Base-by-base conservation (phyloP, 2,888 invertebrate genomes). In the Phorcus lineatus region DNA sequence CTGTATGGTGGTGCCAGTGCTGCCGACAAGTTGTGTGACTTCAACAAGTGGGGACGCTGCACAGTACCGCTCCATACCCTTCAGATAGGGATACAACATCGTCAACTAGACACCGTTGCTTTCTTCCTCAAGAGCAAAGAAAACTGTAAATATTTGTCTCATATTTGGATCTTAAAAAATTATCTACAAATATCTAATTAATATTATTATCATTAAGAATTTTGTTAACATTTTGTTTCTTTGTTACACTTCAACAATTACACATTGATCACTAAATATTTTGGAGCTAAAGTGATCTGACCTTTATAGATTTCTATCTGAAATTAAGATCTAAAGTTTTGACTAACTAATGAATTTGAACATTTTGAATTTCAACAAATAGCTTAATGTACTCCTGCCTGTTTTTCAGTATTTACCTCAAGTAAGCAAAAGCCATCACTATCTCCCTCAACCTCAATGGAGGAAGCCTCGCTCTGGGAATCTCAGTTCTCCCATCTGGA, bases 91-190 rank as follows among this genome's bases (percentile, higher is more conserved):
- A 86, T 92, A 9, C 87, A 90, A 78, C 91, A 91, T 66, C 81
- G 91, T 19, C 92, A 92, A 77, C 83, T 92, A 9, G 92, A 92
- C 79, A 91, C 91, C 13, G 88, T 92, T n/a, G 84, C 89, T 7
- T 90, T 90, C 86, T 92, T 90, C 83, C 87, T 92, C n/a, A 89
- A 89, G 80, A 91, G 89, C 82, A 91, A 90, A 83, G 90, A 91
- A 84, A 88, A 88, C 19, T 81, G 92, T 92, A 83, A 84, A 89
- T 82, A 13, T 0, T 36, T 40, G 11, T 53, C 36, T 47, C 1
- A 1, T 47, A 47, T 47, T 47, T 47, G 7, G 47, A 47, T 47
- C 47, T 36, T 3, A 6, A 36, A 36, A 36, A 6, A 36, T 36
- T 36, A 6, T 36, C 36, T 36, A 36, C n/a, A n/a, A n/a, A n/a